Conservation (phyloP, 2,797 vertebrate genomes). For the Hydrolagus colliei region DNA sequence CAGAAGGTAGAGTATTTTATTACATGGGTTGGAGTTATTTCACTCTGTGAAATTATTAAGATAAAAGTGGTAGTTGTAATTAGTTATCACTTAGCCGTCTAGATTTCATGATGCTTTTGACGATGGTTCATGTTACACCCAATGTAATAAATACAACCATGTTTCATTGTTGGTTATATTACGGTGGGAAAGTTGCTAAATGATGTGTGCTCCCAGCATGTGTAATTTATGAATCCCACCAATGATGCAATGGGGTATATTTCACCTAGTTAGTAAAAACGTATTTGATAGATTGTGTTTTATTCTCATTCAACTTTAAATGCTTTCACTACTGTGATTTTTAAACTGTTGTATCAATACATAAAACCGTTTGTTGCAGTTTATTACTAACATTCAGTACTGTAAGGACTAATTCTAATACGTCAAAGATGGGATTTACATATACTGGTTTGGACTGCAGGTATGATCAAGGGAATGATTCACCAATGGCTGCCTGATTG, state of each 20-base stretch:
- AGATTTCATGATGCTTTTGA: slow-evolving; percentile 17
- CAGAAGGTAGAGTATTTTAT: background rate
- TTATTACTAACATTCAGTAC: background rate
- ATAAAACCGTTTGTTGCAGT: background rate
- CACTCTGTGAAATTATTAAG: background rate
- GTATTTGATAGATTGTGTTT: background rate
- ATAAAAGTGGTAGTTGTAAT: background rate
- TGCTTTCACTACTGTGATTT: background rate
- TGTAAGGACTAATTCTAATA: background rate
- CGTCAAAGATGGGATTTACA: background rate
- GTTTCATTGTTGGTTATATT: background rate
- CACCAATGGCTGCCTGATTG: background rate
- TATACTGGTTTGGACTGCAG: background rate
- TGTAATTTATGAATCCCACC: background rate
- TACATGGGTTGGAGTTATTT: background rate
- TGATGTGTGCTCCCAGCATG: background rate
- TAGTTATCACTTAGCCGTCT: background rate
- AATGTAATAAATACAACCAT: slow-evolving; percentile 1
- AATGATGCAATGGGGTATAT: background rate
- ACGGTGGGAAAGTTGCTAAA: background rate
- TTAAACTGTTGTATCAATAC: background rate
- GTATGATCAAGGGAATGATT: background rate
- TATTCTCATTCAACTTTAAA: slow-evolving; percentile 20
- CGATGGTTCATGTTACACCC: background rate
- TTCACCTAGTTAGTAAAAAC: background rate